Evolutionary conservation across 2,888 invertebrate genomes (phyloP).

Genomic region (Machimus rusticus): DNA sequence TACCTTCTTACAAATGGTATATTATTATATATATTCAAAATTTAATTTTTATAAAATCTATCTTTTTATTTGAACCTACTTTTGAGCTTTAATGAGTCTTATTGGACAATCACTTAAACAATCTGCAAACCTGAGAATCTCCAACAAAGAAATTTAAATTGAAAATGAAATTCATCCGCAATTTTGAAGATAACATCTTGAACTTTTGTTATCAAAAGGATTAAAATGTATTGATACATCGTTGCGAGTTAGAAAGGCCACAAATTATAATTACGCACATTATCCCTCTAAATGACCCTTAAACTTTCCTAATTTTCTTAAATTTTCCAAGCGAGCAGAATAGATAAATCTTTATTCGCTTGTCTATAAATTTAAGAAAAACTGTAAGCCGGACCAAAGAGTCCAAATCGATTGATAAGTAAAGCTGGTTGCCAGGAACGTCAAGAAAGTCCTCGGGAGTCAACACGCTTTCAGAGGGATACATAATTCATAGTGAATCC

Average conservation of each 20-base stretch:
- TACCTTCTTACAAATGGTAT: too few species aligned
- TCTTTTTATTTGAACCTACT: too few species aligned
- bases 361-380: not conserved
- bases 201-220: too few species aligned
- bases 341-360: not conserved
- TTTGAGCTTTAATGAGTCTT: too few species aligned
- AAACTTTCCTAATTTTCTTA: not conserved
- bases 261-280: not conserved
- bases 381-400: not conserved
- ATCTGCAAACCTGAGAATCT: too few species aligned
- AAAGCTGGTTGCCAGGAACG: not conserved
- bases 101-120: too few species aligned
- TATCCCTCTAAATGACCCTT: not conserved
- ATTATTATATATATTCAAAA: too few species aligned
- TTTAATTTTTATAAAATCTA: too few species aligned
- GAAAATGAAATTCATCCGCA: too few species aligned
- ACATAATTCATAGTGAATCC: constrained; percentile 2
- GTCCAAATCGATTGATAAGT: not conserved
- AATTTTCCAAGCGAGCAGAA: not conserved
- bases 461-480: not conserved
- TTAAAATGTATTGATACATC: not conserved
- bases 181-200: too few species aligned
- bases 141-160: too few species aligned
- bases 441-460: not conserved
- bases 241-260: not conserved